Base-by-base conservation (phyloP, 2,888 invertebrate species). In the Cataglyphis altisquamis region DNA sequence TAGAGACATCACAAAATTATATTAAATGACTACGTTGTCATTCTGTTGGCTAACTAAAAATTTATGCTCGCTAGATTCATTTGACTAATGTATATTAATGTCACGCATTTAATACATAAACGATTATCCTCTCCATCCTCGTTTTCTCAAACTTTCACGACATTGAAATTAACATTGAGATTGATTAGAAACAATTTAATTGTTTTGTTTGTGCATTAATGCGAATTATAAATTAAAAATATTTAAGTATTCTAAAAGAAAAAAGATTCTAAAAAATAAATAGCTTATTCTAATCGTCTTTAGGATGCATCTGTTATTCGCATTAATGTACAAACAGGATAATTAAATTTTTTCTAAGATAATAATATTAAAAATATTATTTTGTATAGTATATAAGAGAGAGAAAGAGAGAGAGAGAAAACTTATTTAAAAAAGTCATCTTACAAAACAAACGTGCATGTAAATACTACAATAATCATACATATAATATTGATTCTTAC, bases 1-100 rank as follows among this genome's bases (percentile, higher is more conserved):
- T 18, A 18, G 60, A 6, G 41, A 80, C 32, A 60, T 41, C 15
- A 60, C 21, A n/a, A 36, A 72, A 60, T 80, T 60, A 60, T 72
- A 72, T 45, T 60, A 45, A 72, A 80, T 12, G 32, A 57, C 77
- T 39, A 12, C 48, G 8, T 64, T 64, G n/a, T 55, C 66, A 41
- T 48, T 48, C 10, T 67, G 36, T 52, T 5, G 21, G 60, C 41
- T 41, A 45, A 3, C 3, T 32, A 41, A 68, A 57, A 72, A 80
- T 68, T 36, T 72, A 72, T 18, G 52, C 36, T 39, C 15, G 36
- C 25, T 21, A 21, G 18, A 45, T 57, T 78, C 12, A 41, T 39
- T n/a, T 15, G 10, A 5, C 55, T 57, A 57, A 78, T 70, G 32
- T 68, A 57, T 70, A 78, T 78, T 78, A 57, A 68, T 41, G 57